Evolutionary conservation across 2,113 vertebrate genomes (phyloP).

Genomic region (Daubentonia madagascariensis): DNA sequence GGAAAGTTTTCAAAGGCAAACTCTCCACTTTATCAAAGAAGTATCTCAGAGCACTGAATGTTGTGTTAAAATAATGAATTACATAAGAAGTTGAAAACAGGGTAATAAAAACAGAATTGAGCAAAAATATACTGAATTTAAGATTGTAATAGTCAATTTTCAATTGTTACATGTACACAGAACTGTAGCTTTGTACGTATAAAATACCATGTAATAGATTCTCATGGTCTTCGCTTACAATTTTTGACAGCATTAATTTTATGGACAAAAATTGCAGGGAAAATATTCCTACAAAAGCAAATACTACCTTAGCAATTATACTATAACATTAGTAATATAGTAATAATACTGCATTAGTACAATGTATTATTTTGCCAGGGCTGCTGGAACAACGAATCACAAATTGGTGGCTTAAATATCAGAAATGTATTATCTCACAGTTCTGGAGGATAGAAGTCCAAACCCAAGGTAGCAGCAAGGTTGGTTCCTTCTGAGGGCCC

Average conservation of each 20-base stretch:
- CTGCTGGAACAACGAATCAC: neutral
- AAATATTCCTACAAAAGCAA: neutral
- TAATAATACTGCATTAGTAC: neutral
- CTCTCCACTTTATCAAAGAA: constrained; percentile 21
- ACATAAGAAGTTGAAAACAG: constrained; percentile 55
- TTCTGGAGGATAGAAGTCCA: neutral
- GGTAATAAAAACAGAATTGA: neutral
- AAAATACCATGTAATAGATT: neutral
- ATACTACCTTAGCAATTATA: neutral
- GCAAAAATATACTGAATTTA: constrained; percentile 43
- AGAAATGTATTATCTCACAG: neutral
- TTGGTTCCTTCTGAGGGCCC: neutral
- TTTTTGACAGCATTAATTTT: neutral
- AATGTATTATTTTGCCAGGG: neutral
- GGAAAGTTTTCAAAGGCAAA: neutral
- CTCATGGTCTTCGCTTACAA: neutral
- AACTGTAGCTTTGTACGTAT: neutral
- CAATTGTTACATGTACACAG: neutral
- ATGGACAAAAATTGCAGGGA: neutral
- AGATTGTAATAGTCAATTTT: neutral
- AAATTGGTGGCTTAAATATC: neutral
- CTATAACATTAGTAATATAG: neutral
- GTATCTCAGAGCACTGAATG: constrained; percentile 33
- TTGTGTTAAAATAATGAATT: constrained; percentile 72
- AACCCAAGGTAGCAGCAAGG: neutral